phyloP scores from a whole-genome alignment of 2,797 vertebrate species.

The Lepidocolaptes lacrymiger region DNA sequence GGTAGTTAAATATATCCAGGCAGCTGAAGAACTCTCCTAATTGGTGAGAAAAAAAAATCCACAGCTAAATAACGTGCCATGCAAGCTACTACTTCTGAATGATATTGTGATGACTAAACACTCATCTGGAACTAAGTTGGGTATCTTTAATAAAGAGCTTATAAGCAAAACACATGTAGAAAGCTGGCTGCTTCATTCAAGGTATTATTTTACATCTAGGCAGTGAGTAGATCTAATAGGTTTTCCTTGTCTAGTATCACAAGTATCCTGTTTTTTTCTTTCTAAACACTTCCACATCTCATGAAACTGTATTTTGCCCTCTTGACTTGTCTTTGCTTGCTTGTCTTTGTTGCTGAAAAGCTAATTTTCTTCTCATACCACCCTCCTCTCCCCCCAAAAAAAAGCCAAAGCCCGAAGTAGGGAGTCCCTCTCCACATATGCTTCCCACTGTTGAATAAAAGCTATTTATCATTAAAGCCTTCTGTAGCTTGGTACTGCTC shows the following conservation, averaged over 20 bases:
- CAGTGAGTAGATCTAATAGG: background rate
- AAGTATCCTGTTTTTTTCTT: background rate
- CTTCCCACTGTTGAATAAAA: background rate
- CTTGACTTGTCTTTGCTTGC: background rate
- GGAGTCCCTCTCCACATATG: background rate
- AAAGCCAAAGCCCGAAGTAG: rapidly evolving
- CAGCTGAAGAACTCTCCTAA: background rate
- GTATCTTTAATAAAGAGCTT: background rate
- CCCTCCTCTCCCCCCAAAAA: background rate
- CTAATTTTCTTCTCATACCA: background rate
- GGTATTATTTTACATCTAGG: background rate
- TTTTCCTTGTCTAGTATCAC: background rate
- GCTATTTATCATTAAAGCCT: background rate
- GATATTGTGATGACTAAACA: background rate
- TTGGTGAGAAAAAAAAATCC: background rate
- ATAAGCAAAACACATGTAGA: background rate
- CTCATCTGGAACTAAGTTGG: background rate
- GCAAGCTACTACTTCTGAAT: background rate
- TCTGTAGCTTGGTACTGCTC: background rate
- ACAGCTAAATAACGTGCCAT: background rate
- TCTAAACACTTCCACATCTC: background rate
- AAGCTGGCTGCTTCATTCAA: background rate
- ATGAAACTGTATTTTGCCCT: background rate
- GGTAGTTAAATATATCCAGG: background rate
- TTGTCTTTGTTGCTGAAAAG: background rate